Conservation (phyloP, 2,888 invertebrate genomes). For the Rotaria socialis region DNA sequence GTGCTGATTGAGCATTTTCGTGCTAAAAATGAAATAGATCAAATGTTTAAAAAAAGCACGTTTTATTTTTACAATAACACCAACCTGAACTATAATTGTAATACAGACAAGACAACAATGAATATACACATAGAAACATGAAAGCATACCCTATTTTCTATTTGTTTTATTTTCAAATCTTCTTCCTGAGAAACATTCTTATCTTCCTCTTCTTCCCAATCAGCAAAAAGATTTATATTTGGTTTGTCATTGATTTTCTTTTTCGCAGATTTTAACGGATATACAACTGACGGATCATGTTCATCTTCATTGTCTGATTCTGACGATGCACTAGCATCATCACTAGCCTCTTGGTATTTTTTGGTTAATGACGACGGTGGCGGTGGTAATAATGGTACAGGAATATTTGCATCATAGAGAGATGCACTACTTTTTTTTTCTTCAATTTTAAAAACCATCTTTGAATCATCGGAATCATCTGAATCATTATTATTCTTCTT, state of each 20-base stretch:
- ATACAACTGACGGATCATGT: neutral
- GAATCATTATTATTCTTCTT: neutral
- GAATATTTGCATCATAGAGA: neutral
- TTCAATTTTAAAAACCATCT: neutral
- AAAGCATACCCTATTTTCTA: neutral
- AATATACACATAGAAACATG: neutral
- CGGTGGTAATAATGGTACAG: slow-evolving; percentile 23
- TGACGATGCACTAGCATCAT: slow-evolving; percentile 15
- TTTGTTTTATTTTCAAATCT: neutral
- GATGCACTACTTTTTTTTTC: neutral
- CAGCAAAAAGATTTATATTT: neutral
- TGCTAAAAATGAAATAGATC: neutral
- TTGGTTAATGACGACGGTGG: neutral
- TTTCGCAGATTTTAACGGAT: neutral
- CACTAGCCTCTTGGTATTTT: neutral
- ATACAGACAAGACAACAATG: neutral
- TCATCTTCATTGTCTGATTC: neutral
- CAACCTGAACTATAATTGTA: neutral
- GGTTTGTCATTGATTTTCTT: neutral
- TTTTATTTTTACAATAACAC: neutral
- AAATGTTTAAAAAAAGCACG: neutral
- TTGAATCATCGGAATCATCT: neutral
- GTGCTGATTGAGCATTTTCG: neutral
- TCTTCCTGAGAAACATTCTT: neutral
- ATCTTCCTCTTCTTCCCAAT: neutral